A percentile compares a stretch with the other conserved stretches of the same genome.
Evolutionary conservation across 2,113 vertebrate species (phyloP).

Genomic region (Callipepla squamata): DNA sequence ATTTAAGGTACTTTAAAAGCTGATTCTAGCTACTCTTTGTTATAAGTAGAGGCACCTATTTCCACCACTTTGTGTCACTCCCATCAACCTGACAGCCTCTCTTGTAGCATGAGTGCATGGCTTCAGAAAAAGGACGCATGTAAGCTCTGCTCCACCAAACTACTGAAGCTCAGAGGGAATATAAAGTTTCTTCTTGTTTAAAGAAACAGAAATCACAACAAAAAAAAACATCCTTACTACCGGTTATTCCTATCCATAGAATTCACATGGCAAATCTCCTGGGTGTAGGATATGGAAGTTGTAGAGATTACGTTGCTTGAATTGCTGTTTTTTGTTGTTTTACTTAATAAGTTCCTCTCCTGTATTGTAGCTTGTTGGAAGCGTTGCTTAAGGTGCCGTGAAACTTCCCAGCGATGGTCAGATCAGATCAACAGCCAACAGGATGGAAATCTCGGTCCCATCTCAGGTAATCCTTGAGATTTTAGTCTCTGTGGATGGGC

Average conservation of each 20-base stretch:
- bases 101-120: rapidly evolving
- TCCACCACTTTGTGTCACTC: not conserved
- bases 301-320: not conserved
- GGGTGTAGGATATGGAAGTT: not conserved
- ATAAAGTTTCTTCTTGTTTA: not conserved
- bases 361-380: not conserved
- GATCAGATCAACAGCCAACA: not conserved
- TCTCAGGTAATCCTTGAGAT: not conserved
- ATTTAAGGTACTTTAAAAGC: not conserved
- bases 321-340: not conserved
- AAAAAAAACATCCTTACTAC: not conserved
- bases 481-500: not conserved
- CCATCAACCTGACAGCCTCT: not conserved
- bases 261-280: not conserved
- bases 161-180: not conserved
- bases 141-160: not conserved
- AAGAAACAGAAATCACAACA: not conserved
- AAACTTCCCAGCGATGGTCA: not conserved
- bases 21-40: not conserved
- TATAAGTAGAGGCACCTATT: not conserved
- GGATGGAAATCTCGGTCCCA: not conserved
- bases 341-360: not conserved
- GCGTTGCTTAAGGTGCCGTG: not conserved
- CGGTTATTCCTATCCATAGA: not conserved
- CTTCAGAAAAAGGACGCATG: rapidly evolving